Evolutionary conservation across 2,113 vertebrate species (phyloP).

Genomic region (Rhynchomys soricoides): DNA sequence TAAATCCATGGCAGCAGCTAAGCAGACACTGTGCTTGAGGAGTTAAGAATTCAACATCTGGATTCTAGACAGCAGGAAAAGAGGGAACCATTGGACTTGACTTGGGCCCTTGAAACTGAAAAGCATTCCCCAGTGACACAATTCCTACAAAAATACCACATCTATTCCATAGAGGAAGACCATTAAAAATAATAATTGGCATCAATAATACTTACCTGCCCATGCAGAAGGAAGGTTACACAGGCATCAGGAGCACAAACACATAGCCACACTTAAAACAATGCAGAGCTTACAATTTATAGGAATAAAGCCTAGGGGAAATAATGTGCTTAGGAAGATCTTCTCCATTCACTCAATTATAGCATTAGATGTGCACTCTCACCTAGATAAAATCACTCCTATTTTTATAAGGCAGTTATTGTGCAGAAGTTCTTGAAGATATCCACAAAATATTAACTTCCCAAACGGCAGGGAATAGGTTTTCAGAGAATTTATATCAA

Average conservation of each 20-base stretch:
- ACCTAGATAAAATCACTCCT: constrained; percentile 60
- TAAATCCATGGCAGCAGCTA: background rate
- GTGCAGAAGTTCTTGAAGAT: constrained; percentile 3
- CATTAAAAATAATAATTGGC: constrained; percentile 76
- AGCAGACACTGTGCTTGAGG: background rate
- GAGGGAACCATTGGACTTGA: too few species aligned
- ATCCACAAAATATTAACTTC: background rate
- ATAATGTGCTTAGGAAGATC: constrained; percentile 68
- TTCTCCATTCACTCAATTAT: constrained; percentile 62
- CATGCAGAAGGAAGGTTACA: constrained; percentile 67
- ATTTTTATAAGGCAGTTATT: background rate
- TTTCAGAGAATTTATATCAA: constrained; percentile 27
- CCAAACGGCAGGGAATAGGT: background rate
- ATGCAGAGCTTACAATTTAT: constrained; percentile 76
- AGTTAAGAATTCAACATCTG: background rate
- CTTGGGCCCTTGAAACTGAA: background rate
- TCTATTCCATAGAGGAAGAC: constrained; percentile 1
- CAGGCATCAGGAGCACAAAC: constrained; percentile 73
- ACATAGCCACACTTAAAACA: constrained; percentile 77
- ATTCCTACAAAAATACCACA: background rate
- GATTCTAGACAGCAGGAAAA: background rate
- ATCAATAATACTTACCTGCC: constrained; percentile 86
- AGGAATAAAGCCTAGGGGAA: constrained; percentile 65
- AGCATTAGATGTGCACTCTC: background rate
- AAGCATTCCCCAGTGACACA: background rate